Percentiles rank a stretch among this genome's conserved stretches.
phyloP scores from a whole-genome alignment of 2,888 invertebrate genomes.

The Cheilosia soror region DNA sequence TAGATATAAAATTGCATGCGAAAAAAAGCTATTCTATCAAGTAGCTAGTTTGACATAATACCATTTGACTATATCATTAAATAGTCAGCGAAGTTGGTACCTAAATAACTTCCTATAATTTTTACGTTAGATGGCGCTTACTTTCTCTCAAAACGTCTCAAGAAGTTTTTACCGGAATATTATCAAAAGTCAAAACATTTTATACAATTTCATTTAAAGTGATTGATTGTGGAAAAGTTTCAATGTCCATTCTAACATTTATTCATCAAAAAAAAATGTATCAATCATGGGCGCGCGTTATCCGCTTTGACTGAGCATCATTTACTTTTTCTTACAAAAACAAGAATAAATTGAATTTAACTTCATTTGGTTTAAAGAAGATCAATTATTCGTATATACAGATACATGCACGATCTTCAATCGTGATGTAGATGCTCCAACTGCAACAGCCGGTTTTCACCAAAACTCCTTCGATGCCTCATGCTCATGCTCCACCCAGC shows the following conservation, averaged over 20 bases:
- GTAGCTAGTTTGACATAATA: too few relatives aligned
- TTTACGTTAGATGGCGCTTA: too few relatives aligned
- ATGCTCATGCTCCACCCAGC: slow-evolving; percentile 9
- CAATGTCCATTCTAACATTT: not conserved
- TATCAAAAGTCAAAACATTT: too few relatives aligned
- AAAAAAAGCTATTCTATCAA: too few relatives aligned
- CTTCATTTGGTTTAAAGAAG: slow-evolving; percentile 7
- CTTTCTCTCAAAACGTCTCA: too few relatives aligned
- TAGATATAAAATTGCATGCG: too few relatives aligned
- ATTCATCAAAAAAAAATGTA: slow-evolving; percentile 12
- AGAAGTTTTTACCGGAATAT: too few relatives aligned
- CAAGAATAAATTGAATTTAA: not conserved
- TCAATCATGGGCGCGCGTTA: slow-evolving; percentile 1
- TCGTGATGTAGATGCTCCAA: not conserved
- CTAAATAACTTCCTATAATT: too few relatives aligned
- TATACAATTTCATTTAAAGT: not conserved
- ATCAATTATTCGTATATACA: slow-evolving; percentile 23
- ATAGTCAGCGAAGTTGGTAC: too few relatives aligned
- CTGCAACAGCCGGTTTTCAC: not conserved
- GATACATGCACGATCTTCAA: not conserved
- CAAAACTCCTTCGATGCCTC: not conserved
- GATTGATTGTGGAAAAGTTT: slow-evolving; percentile 11
- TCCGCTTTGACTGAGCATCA: slow-evolving; percentile 1
- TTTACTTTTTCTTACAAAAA: not conserved
- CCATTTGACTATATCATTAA: too few relatives aligned